Evolutionary conservation across 2,797 vertebrate genomes (phyloP).

Genomic region (Acipenser ruthenus): DNA sequence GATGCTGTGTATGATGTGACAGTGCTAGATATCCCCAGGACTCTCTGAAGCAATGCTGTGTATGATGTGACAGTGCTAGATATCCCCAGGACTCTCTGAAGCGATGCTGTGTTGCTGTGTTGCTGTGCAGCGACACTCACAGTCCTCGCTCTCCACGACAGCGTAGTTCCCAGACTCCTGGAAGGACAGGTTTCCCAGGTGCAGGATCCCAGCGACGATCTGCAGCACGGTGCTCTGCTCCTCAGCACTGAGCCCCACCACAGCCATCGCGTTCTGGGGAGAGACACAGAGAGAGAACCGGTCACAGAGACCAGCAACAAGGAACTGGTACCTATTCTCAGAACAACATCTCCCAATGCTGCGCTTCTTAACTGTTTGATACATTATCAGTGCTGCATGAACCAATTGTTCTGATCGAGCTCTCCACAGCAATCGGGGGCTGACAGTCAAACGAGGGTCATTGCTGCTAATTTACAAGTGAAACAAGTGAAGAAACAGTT

Average conservation of each 20-base stretch:
- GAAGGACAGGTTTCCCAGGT: slow-evolving; percentile 71
- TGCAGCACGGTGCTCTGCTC: slow-evolving; percentile 65
- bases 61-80: no score
- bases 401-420: no score
- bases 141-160: slow-evolving; percentile 67
- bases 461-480: no score
- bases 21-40: no score
- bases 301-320: neutral
- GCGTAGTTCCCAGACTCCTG: slow-evolving; percentile 72
- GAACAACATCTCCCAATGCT: neutral
- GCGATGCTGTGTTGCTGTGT: neutral
- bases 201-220: slow-evolving; percentile 69
- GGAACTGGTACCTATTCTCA: neutral
- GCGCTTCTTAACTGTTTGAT: neutral
- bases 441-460: neutral
- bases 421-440: no score
- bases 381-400: neutral
- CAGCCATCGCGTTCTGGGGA: slow-evolving; percentile 62
- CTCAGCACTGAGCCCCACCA: slow-evolving; percentile 53
- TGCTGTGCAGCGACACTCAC: slow-evolving; percentile 40
- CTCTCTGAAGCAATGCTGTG: no score
- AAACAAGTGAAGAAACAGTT: no score
- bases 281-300: no score
- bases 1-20: no score
- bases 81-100: no score